A percentile compares a stretch with the other conserved stretches of the same genome.
phyloP scores from a whole-genome alignment of 2,113 vertebrate species.

The Psephotus haematonotus region DNA sequence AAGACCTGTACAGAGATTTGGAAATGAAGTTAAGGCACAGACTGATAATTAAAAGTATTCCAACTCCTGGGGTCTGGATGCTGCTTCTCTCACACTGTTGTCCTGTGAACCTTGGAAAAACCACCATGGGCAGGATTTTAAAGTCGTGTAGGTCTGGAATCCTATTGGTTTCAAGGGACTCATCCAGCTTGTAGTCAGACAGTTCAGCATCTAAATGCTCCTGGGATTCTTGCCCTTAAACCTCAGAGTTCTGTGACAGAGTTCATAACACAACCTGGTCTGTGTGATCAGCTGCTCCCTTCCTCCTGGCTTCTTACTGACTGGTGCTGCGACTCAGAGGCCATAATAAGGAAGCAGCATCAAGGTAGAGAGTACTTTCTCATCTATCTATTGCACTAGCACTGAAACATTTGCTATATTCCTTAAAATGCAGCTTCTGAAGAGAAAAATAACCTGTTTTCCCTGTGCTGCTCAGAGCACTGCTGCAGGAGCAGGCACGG shows the following conservation, averaged over 20 bases:
- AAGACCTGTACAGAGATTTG: background rate
- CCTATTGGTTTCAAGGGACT: background rate
- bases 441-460: background rate
- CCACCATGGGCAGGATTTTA: background rate
- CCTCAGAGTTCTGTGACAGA: slow-evolving; percentile 30
- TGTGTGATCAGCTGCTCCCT: slow-evolving; percentile 52
- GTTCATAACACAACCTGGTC: background rate
- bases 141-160: background rate
- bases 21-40: background rate
- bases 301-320: background rate
- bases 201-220: background rate
- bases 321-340: background rate
- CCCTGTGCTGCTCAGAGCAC: background rate
- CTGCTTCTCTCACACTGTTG: background rate
- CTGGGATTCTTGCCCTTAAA: background rate
- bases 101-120: background rate
- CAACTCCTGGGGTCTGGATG: background rate
- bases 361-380: background rate
- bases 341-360: background rate
- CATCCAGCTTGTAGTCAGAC: background rate
- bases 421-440: background rate
- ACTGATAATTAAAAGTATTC: background rate
- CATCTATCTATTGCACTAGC: background rate
- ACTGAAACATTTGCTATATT: background rate
- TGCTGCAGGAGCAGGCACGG: background rate